Evolutionary conservation across 2,888 invertebrate species (phyloP).

Genomic region (Metellina segmentata): DNA sequence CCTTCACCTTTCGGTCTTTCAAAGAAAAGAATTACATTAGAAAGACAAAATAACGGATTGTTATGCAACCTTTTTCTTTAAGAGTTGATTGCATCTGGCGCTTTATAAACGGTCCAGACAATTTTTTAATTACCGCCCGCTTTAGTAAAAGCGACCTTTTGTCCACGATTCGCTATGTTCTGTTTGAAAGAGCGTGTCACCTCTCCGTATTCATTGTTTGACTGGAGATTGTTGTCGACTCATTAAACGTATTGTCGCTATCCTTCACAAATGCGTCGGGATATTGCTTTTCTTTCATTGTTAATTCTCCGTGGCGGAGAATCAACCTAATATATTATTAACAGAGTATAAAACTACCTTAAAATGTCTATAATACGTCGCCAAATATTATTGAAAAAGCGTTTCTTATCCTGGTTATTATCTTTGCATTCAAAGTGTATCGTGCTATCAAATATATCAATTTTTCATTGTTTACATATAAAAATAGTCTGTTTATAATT

Average conservation of each 20-base stretch:
- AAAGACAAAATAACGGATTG: slow-evolving; percentile 11
- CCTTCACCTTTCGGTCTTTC: slow-evolving; percentile 62
- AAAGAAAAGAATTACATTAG: slow-evolving; percentile 1
- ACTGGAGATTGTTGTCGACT: neutral
- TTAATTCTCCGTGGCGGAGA: too few relatives aligned
- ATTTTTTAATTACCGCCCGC: slow-evolving; percentile 58
- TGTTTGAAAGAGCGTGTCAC: slow-evolving; percentile 25
- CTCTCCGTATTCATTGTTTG: slow-evolving; percentile 26
- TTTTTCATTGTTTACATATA: too few relatives aligned
- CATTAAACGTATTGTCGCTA: neutral
- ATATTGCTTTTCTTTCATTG: too few relatives aligned
- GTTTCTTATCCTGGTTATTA: too few relatives aligned
- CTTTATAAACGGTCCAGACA: slow-evolving; percentile 41
- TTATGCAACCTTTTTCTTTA: slow-evolving; percentile 46
- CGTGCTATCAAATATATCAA: too few relatives aligned
- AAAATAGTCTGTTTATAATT: too few relatives aligned
- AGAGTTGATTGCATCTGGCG: slow-evolving; percentile 31
- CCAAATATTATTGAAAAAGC: too few relatives aligned
- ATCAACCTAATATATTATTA: too few relatives aligned
- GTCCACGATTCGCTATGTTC: slow-evolving; percentile 35
- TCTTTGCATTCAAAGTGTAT: too few relatives aligned
- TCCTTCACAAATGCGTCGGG: too few relatives aligned
- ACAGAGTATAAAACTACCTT: too few relatives aligned
- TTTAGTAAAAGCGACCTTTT: slow-evolving; percentile 53
- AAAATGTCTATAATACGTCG: too few relatives aligned